A percentile compares a stretch with the other conserved stretches of the same genome.
Conservation (phyloP, 2,797 vertebrate genomes). For the Melanogrammus aeglefinus region DNA sequence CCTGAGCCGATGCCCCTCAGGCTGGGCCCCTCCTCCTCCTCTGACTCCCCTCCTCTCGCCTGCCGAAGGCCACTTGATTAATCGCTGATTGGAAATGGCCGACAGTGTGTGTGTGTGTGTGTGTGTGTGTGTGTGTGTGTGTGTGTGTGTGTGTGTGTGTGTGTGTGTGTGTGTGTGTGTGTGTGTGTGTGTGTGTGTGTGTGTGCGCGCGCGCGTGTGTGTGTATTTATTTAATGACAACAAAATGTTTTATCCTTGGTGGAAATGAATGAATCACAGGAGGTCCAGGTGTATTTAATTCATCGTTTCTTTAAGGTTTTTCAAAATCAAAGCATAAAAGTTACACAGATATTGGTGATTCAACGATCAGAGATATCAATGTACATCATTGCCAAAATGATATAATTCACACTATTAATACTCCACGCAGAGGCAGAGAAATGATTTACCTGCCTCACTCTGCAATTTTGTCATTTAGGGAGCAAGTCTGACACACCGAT, state of each 20-base stretch:
- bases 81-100: conserved; percentile 21
- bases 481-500: conserved; percentile 73
- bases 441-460: conserved; percentile 61
- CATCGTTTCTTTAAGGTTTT: conserved; percentile 75
- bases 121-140: neutral
- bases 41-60: conserved; percentile 35
- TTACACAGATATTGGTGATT: conserved; percentile 79
- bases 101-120: neutral
- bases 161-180: conserved; percentile 9
- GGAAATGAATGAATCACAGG: conserved; percentile 61
- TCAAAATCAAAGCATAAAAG: conserved; percentile 78
- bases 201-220: too few species aligned
- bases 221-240: too few species aligned
- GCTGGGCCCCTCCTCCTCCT: conserved; percentile 23
- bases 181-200: neutral
- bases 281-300: conserved; percentile 76
- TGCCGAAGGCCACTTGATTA: conserved; percentile 39
- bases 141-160: too few species aligned
- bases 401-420: conserved; percentile 82
- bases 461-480: conserved; percentile 70
- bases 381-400: conserved; percentile 79
- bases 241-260: neutral
- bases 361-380: conserved; percentile 79
- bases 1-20: conserved; percentile 5
- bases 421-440: conserved; percentile 67